phyloP scores from a whole-genome alignment of 2,888 invertebrate genomes.

The Agrilus mali region DNA sequence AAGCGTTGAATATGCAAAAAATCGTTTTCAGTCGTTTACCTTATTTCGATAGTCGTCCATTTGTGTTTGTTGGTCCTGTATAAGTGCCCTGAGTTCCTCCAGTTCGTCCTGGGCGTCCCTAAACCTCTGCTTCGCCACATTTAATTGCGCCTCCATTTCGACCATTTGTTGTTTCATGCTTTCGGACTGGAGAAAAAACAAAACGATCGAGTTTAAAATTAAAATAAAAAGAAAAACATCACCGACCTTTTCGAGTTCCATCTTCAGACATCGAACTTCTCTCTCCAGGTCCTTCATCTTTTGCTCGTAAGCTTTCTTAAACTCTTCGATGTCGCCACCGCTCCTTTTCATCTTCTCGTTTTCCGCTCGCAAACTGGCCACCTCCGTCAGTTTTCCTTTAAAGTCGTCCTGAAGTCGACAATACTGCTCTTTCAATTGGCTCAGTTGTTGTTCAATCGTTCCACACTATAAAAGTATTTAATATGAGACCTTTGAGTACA shows the following conservation, averaged over 20 bases:
- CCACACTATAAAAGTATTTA: constrained; percentile 1
- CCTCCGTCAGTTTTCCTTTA: constrained; percentile 55
- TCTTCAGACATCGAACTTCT: constrained; percentile 31
- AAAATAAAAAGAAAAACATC: no score
- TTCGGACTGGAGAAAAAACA: constrained; percentile 21
- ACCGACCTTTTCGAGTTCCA: constrained; percentile 27
- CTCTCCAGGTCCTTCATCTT: constrained; percentile 46
- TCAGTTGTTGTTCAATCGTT: constrained; percentile 42
- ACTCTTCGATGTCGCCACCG: constrained; percentile 30
- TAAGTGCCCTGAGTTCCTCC: constrained; percentile 42
- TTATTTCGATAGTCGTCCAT: constrained; percentile 58
- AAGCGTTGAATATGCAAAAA: not conserved
- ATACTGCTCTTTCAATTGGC: constrained; percentile 47
- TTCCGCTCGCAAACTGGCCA: constrained; percentile 40
- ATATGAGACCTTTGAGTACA: no score
- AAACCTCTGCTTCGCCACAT: constrained; percentile 40
- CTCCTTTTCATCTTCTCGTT: constrained; percentile 36
- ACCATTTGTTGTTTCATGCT: constrained; percentile 50
- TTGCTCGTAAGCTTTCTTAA: constrained; percentile 45
- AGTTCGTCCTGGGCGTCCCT: constrained; percentile 47
- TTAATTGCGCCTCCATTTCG: constrained; percentile 44
- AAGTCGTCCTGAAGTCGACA: constrained; percentile 52
- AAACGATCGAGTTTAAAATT: not conserved
- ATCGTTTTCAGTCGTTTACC: constrained; percentile 22
- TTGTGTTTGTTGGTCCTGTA: constrained; percentile 54